Evolutionary conservation across 2,888 invertebrate genomes (phyloP), one percentile per base, ranked within the genome.

Genomic region (Ptychoptera albimana): DNA sequence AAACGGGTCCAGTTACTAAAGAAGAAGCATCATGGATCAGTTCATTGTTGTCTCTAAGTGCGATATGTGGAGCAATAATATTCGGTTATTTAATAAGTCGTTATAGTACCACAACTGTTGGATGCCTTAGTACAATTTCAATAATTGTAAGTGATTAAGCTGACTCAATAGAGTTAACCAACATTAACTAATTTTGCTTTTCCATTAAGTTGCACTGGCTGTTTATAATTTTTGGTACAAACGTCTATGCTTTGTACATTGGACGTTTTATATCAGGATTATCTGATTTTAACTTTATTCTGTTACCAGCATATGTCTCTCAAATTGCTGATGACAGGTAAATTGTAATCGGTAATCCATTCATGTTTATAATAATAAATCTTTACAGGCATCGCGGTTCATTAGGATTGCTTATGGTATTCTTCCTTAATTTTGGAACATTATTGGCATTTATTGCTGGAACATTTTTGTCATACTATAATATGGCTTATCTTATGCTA

Each of bases 91-190:
- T 57, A 12, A 51, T 55, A 2, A 43, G 55, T 10, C 50, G 49
- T 32, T 57, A 58, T 23, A 64, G 63, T 8, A 56, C 60, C 5
- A 59, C 57, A 37, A 51, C 55, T 1, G 50, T 56, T 39, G 45
- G 61, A 3, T 50, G 60, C 3, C 46, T 58, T 14, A 50, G 57
- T 31, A 60, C 61, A n/a, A 39, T 63, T 0, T 45, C 62, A 4
- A 59, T 61, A 49, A 58, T 61, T 36, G 60, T 64, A 49, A 16
- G 34, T n/a, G n/a, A n/a, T n/a, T n/a, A 16, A 16, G 15, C 7
- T 13, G 13, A 5, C 11, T 11, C 13, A 7, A 8, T 12, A 36
- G 13, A 36, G 7, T 6, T 36, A 5, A 11, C 7, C n/a, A n/a
- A n/a, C n/a, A n/a, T 13, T 13, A 36, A 8, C 11, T 36, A 11